Evolutionary conservation across 2,113 vertebrate genomes (phyloP).

Genomic region (Acanthochromis polyacanthus): DNA sequence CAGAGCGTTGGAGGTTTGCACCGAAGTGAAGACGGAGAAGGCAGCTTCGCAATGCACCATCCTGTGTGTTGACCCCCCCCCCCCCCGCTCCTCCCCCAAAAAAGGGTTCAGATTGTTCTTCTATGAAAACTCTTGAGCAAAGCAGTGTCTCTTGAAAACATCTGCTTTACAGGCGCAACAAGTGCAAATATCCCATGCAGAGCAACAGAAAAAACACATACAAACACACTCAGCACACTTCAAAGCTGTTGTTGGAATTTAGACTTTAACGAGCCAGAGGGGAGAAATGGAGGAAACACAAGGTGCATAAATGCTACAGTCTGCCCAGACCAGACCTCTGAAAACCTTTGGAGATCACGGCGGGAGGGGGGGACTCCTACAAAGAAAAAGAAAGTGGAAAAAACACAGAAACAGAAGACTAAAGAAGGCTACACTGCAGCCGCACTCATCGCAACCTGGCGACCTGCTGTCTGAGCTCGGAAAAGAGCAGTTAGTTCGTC

Average conservation of each 20-base stretch:
- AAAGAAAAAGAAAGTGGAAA: constrained; percentile 8
- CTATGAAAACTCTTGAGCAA: constrained; percentile 26
- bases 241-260: constrained; percentile 77
- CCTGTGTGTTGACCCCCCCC: neutral
- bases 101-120: neutral
- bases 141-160: constrained; percentile 53
- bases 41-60: neutral
- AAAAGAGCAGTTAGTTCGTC: constrained; percentile 29
- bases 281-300: constrained; percentile 65
- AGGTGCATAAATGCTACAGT: constrained; percentile 71
- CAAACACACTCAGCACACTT: constrained; percentile 68
- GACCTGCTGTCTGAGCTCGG: neutral
- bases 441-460: neutral
- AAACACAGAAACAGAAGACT: constrained; percentile 3
- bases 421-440: constrained; percentile 24
- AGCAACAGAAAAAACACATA: constrained; percentile 57
- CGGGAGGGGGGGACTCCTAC: constrained; percentile 40
- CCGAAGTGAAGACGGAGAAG: neutral
- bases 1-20: neutral
- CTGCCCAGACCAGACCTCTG: constrained; percentile 63
- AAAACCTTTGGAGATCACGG: constrained; percentile 59
- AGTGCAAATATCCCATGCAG: constrained; percentile 65
- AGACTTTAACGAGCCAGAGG: constrained; percentile 73
- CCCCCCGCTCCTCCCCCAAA: too few species aligned
- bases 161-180: constrained; percentile 79